These are phyloP conservation scores for Listronotus bonariensis DNA, from an alignment of 1,140 invertebrate species.

Conservation along the genomic window DNA sequence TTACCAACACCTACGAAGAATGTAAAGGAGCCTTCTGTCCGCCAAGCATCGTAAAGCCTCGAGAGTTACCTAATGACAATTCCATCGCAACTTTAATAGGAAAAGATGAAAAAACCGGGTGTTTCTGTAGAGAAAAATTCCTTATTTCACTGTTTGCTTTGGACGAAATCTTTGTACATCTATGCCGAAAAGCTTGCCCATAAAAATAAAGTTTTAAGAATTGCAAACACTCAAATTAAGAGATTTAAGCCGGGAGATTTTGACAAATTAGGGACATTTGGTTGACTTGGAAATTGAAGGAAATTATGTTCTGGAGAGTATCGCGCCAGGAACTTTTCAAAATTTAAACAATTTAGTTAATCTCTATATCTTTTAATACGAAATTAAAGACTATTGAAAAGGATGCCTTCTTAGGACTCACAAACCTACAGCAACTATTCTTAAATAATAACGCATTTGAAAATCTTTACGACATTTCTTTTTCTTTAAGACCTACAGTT, in stretches of 20 bases:
- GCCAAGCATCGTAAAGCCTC: conserved; percentile 11
- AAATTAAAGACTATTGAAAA: conserved; percentile 41
- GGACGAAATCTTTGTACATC: conserved; percentile 40
- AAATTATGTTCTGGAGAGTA: conserved; percentile 43
- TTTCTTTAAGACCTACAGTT: conserved; percentile 21
- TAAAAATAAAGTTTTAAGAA: conserved; percentile 27
- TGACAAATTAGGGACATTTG: conserved; percentile 30
- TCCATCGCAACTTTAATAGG: conserved; percentile 19
- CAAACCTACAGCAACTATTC: conserved; percentile 41
- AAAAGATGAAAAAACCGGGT: conserved; percentile 40
- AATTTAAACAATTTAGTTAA: conserved; percentile 45
- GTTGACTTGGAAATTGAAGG: conserved; percentile 43
- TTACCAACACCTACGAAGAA: conserved; percentile 15
- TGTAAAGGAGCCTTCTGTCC: conserved; percentile 33
- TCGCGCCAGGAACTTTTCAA: conserved; percentile 42
- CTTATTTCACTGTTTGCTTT: conserved; percentile 41
- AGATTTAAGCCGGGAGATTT: conserved; percentile 43
- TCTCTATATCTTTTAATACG: conserved; percentile 47
- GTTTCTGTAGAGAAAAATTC: conserved; percentile 39
- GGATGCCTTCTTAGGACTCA: conserved; percentile 45
- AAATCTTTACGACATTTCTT: conserved; percentile 40
- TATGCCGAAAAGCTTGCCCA: conserved; percentile 40
- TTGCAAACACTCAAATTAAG: conserved; percentile 42
- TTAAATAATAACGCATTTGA: conserved; percentile 49
- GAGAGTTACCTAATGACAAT: not conserved